phyloP scores from a whole-genome alignment of 2,797 vertebrate genomes.

The Enteromius mattozi region DNA sequence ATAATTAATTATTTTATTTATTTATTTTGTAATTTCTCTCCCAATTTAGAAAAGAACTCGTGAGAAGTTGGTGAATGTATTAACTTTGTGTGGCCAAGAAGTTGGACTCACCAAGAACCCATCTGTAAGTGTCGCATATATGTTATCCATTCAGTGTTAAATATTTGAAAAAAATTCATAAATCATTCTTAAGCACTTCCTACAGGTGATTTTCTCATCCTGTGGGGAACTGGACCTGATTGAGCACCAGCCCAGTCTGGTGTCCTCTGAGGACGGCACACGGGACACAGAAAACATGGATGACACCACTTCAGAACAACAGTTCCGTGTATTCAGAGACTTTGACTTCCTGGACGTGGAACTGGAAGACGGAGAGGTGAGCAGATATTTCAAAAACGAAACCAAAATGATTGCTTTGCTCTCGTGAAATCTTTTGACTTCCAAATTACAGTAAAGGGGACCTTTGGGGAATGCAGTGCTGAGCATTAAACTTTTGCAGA shows the following conservation, averaged over 20 bases:
- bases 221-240: slow-evolving; percentile 97
- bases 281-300: slow-evolving; percentile 93
- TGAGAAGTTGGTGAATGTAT: slow-evolving; percentile 95
- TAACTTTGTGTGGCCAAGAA: slow-evolving; percentile 96
- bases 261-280: slow-evolving; percentile 92
- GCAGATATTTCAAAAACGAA: slow-evolving; percentile 1
- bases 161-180: background rate
- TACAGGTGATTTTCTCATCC: slow-evolving; percentile 97
- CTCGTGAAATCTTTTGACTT: background rate
- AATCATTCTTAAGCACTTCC: background rate
- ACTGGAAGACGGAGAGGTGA: slow-evolving; percentile 97
- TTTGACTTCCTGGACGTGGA: slow-evolving; percentile 99
- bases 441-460: background rate
- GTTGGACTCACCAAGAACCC: slow-evolving; percentile 98
- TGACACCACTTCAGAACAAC: slow-evolving; percentile 95
- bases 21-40: background rate
- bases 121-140: slow-evolving; percentile 82
- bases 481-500: background rate
- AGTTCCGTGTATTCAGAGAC: slow-evolving; percentile 97
- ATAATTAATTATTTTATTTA: background rate
- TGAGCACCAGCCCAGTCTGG: slow-evolving; percentile 93
- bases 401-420: background rate
- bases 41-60: slow-evolving; percentile 90
- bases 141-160: background rate
- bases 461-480: background rate